These are phyloP conservation scores for Iphiclides podalirius DNA, from an alignment of 2,888 invertebrate genomes.

Conservation along the genomic window DNA sequence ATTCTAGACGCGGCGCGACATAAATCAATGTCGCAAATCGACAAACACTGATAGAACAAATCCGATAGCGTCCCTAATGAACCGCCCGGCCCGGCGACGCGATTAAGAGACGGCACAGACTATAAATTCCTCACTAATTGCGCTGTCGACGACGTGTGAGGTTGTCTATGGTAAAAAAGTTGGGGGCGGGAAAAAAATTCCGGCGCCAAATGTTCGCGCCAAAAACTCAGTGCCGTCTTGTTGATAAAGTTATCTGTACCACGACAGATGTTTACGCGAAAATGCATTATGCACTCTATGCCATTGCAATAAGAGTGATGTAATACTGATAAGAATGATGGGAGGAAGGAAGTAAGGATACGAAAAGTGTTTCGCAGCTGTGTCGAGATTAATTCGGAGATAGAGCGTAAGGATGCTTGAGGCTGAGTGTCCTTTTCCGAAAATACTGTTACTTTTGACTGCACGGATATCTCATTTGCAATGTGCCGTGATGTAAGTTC, in stretches of 20 bases:
- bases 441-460: too few relatives aligned
- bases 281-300: constrained; percentile 5
- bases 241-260: constrained; percentile 47
- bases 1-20: neutral
- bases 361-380: constrained; percentile 16
- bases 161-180: constrained; percentile 35
- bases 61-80: constrained; percentile 1
- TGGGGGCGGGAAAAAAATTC: constrained; percentile 35
- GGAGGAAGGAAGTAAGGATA: constrained; percentile 18
- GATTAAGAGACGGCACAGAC: constrained; percentile 11
- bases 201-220: constrained; percentile 64
- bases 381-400: constrained; percentile 25
- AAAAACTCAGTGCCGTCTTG: constrained; percentile 36
- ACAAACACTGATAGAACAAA: neutral
- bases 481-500: too few relatives aligned
- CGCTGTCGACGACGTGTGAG: constrained; percentile 56
- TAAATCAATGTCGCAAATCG: neutral
- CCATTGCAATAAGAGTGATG: neutral
- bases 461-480: too few relatives aligned
- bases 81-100: neutral
- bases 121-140: constrained; percentile 38
- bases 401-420: constrained; percentile 12
- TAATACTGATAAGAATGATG: too few relatives aligned
- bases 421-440: neutral
- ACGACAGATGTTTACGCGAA: too few relatives aligned